phyloP scores from a whole-genome alignment of 1,140 invertebrate species.

The Pogonomyrmex barbatus region DNA sequence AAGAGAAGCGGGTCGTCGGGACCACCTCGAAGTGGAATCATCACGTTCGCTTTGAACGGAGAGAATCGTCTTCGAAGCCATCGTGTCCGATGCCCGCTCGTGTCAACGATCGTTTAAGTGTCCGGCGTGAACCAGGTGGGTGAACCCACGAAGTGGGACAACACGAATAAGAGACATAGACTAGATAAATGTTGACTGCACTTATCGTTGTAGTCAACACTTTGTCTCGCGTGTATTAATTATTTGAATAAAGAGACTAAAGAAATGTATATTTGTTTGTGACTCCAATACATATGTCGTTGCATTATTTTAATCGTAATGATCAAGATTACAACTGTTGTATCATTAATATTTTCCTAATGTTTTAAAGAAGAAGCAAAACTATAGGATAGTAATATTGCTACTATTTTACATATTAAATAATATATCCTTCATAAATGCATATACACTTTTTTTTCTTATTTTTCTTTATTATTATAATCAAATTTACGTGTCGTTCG shows the following conservation, averaged over 20 bases:
- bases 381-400: background rate
- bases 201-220: constrained; percentile 61
- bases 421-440: background rate
- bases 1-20: constrained; percentile 43
- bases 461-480: background rate
- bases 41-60: background rate
- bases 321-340: background rate
- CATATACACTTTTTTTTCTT: background rate
- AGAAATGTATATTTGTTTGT: background rate
- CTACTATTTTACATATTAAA: background rate
- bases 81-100: constrained; percentile 67
- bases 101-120: constrained; percentile 80
- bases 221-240: constrained; percentile 2
- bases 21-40: constrained; percentile 37
- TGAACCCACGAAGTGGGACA: constrained; percentile 75
- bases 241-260: constrained; percentile 7
- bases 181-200: constrained; percentile 76
- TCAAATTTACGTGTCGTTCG: background rate
- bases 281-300: background rate
- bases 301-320: background rate
- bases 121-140: constrained; percentile 74
- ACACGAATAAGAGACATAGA: constrained; percentile 50
- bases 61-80: constrained; percentile 33
- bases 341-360: background rate
- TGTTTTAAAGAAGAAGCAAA: background rate